Conservation (phyloP, 2,797 vertebrate species). For the Lepilemur septentrionalis region DNA sequence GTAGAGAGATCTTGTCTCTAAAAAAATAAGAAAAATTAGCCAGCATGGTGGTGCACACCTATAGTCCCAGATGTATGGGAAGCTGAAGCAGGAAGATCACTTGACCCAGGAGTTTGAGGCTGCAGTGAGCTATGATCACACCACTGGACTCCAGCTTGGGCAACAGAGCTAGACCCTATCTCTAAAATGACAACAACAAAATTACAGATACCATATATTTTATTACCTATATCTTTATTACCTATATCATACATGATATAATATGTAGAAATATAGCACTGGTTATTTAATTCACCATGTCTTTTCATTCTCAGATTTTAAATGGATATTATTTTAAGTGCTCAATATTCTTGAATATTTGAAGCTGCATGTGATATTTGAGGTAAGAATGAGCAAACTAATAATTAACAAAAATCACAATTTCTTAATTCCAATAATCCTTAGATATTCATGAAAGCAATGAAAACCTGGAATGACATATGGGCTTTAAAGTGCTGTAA, state of each 20-base stretch:
- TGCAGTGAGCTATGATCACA: background rate
- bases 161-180: background rate
- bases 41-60: background rate
- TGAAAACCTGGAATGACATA: constrained; percentile 68
- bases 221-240: constrained; percentile 1
- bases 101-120: background rate
- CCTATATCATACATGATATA: background rate
- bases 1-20: background rate
- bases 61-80: background rate
- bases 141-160: background rate
- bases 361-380: constrained; percentile 42
- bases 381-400: constrained; percentile 54
- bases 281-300: background rate
- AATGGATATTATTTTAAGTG: constrained; percentile 26
- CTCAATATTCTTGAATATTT: constrained; percentile 52
- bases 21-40: background rate
- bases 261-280: background rate
- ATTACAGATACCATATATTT: background rate
- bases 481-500: background rate
- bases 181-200: background rate
- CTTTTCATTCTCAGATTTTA: constrained; percentile 40
- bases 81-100: background rate
- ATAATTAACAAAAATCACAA: constrained; percentile 66
- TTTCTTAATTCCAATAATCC: constrained; percentile 68
- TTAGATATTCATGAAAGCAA: constrained; percentile 77